A percentile compares a stretch with the other conserved stretches of the same genome.
Conservation (phyloP, 2,797 vertebrate genomes). For the Crossoptilon crossoptilon region DNA sequence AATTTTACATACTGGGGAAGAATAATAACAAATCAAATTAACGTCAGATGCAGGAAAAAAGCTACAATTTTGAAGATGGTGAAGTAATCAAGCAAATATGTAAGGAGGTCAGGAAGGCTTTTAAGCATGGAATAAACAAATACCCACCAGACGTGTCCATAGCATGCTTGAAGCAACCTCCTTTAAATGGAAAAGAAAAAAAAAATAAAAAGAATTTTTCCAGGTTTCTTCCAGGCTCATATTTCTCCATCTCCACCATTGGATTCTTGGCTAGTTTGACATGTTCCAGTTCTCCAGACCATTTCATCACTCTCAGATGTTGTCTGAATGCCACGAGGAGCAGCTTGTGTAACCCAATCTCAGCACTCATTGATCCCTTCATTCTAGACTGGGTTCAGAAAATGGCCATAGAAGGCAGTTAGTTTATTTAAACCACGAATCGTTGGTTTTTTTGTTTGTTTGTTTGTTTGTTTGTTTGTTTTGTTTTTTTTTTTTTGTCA, state of each 20-base stretch:
- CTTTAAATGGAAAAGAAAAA: background rate
- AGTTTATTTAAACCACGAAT: background rate
- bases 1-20: conserved; percentile 24
- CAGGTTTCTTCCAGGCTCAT: background rate
- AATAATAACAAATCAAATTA: conserved; percentile 54
- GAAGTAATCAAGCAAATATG: conserved; percentile 26
- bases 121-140: background rate
- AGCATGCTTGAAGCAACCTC: background rate
- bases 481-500: background rate
- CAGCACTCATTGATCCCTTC: background rate
- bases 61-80: conserved; percentile 4
- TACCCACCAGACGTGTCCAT: background rate
- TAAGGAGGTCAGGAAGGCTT: conserved; percentile 20
- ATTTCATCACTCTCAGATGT: background rate
- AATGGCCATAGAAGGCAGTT: background rate
- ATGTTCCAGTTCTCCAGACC: background rate
- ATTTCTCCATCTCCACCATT: background rate
- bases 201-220: background rate
- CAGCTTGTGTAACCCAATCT: background rate
- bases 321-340: background rate
- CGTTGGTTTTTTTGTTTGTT: too few relatives aligned
- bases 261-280: background rate
- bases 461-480: too few relatives aligned
- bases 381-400: background rate
- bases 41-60: background rate